Evolutionary conservation across 2,888 invertebrate genomes (phyloP), one percentile per base, ranked within the genome.

Genomic region (Baronia brevicornis): DNA sequence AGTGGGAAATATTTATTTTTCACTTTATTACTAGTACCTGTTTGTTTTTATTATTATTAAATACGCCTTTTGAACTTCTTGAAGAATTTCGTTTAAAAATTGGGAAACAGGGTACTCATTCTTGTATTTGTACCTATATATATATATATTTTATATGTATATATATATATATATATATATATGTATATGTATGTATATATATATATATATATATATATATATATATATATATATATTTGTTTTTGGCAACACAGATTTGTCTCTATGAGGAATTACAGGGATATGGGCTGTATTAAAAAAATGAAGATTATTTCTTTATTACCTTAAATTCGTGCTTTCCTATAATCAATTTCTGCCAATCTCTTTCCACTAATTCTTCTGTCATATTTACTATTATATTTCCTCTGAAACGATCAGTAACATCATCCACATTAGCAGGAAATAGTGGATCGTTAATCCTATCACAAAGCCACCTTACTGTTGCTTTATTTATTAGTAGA

Each of bases 371-470:
- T 54, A 96, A 91, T n/a, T 94, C 86, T 12, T 79, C 54, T 1
- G 85, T 71, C 31, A 92, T 91, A 43, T 90, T 88, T 6, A 97
- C 85, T 1, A 97, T 87, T 19, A 98, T 85, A 77, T 98, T 98
- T n/a, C 93, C 93, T 55, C 98, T 87, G 70, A 98, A 98, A 48
- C 98, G 86, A 39, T 88, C 85, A 2, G 93, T 80, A 17, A 95
- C 79, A 44, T 88, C 86, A 15, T 89, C 86, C 21, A 87, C 57
- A 48, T 74, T 73, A 33, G 87, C 85, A 5, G 66, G 66, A 29
- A 86, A 84, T 23, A 73, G 51, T 17, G 84, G 80, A 36, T 88
- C 86, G 17, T 79, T 60, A 15, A 92, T 84, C 65, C 85, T 88
- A 28, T 86, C 75, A 33, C 77, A 75, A 26, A 97, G 70, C 88